Evolutionary conservation across 2,113 vertebrate species (phyloP).

Genomic region (Pterocles orientalis): DNA sequence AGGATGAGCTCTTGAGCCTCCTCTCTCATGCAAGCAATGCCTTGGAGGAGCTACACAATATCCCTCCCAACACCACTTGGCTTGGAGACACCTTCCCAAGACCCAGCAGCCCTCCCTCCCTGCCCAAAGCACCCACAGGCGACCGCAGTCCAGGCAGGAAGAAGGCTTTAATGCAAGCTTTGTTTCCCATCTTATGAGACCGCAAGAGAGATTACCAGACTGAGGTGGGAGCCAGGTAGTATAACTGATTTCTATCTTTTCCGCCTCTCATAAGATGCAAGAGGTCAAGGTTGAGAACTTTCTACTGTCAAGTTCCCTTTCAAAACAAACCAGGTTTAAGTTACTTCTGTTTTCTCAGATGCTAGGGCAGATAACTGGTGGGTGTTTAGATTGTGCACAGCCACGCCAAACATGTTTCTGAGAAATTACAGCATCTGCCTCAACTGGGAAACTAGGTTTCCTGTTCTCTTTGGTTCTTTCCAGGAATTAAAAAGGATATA

Average conservation of each 20-base stretch:
- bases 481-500: neutral
- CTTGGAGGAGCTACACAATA: neutral
- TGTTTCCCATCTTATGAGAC: neutral
- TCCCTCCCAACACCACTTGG: neutral
- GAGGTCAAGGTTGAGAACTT: neutral
- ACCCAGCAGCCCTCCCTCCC: neutral
- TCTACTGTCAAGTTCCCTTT: neutral
- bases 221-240: neutral
- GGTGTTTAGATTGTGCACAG: neutral
- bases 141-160: neutral
- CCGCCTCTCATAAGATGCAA: neutral
- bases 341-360: slow-evolving; percentile 7
- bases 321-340: slow-evolving; percentile 17
- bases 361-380: neutral
- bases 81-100: neutral
- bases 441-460: neutral
- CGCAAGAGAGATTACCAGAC: neutral
- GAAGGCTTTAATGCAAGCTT: neutral
- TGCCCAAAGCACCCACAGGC: neutral
- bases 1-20: neutral
- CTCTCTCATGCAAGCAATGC: neutral
- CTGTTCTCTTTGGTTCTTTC: neutral
- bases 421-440: neutral
- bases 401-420: neutral
- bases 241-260: neutral